Conservation (phyloP, 1,140 invertebrate species). For the Drosophila suzukii region DNA sequence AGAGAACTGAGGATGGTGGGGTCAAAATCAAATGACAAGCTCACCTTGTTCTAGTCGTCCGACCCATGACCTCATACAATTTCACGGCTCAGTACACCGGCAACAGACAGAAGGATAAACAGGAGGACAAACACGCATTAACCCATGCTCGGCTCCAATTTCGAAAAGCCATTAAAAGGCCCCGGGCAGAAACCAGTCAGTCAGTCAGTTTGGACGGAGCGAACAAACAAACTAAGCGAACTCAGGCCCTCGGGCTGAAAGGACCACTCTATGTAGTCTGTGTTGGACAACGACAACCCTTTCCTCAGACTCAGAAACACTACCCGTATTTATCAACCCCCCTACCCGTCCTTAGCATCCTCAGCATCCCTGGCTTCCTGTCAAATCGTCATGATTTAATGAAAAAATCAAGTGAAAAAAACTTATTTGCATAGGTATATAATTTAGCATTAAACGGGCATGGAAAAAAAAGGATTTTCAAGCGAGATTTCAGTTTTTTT, state of each 20-base stretch:
- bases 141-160: conserved; percentile 45
- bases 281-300: conserved; percentile 48
- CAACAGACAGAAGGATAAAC: conserved; percentile 17
- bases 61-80: conserved; percentile 50
- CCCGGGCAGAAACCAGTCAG: conserved; percentile 15
- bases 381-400: conserved; percentile 83
- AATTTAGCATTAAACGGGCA: conserved; percentile 81
- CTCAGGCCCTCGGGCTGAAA: conserved; percentile 20
- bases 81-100: conserved; percentile 38
- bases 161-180: conserved; percentile 51
- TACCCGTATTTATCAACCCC: conserved; percentile 24
- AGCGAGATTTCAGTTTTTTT: conserved; percentile 59
- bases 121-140: conserved; percentile 34
- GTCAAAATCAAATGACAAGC: conserved; percentile 18
- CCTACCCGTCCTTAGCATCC: not conserved
- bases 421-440: conserved; percentile 81
- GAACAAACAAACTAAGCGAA: conserved; percentile 71
- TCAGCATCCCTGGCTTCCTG: conserved; percentile 47
- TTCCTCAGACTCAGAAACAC: conserved; percentile 17
- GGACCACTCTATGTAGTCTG: conserved; percentile 8
- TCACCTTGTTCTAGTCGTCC: conserved; percentile 8
- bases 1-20: not conserved
- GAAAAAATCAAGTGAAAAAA: conserved; percentile 80
- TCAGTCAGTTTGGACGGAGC: conserved; percentile 8
- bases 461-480: conserved; percentile 70